These are phyloP conservation scores for Montipora capitata DNA, from an alignment of 92 coral and sea anemone genomes.

Conservation along the genomic window DNA sequence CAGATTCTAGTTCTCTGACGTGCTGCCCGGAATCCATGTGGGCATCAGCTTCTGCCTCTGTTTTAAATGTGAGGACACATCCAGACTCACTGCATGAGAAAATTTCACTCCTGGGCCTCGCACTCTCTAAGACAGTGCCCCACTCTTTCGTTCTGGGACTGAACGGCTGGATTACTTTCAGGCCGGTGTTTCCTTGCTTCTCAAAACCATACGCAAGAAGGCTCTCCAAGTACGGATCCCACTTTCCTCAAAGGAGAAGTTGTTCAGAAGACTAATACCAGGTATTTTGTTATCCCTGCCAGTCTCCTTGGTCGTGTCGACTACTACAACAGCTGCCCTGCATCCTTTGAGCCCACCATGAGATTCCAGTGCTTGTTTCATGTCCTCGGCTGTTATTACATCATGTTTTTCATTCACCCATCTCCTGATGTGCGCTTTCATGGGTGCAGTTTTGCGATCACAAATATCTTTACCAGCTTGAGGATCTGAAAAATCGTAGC, in stretches of 20 bases:
- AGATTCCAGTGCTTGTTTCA: conserved; percentile 67
- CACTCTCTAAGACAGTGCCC: neutral
- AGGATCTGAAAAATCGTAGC: conserved; percentile 70
- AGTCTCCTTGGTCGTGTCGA: conserved; percentile 26
- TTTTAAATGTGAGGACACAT: conserved; percentile 62
- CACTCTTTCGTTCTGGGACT: neutral
- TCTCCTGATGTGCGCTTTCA: conserved; percentile 60
- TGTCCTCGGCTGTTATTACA: conserved; percentile 51
- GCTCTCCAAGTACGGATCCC: conserved; percentile 26
- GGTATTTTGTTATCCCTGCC: conserved; percentile 25
- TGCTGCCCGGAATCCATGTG: conserved; percentile 75
- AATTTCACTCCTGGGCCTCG: conserved; percentile 9
- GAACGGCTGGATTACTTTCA: neutral
- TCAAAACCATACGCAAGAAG: neutral
- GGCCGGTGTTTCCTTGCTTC: neutral
- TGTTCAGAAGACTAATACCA: conserved; percentile 40
- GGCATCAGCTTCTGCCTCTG: conserved; percentile 50
- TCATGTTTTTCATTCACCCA: conserved; percentile 59
- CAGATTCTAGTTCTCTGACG: conserved; percentile 37
- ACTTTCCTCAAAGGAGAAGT: no score
- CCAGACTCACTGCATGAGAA: conserved; percentile 41
- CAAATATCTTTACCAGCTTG: conserved; percentile 60
- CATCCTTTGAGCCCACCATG: conserved; percentile 65
- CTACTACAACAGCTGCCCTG: conserved; percentile 50
- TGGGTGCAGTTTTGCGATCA: conserved; percentile 54